phyloP scores from a whole-genome alignment of 2,797 vertebrate genomes.

The Oophaga sylvatica region DNA sequence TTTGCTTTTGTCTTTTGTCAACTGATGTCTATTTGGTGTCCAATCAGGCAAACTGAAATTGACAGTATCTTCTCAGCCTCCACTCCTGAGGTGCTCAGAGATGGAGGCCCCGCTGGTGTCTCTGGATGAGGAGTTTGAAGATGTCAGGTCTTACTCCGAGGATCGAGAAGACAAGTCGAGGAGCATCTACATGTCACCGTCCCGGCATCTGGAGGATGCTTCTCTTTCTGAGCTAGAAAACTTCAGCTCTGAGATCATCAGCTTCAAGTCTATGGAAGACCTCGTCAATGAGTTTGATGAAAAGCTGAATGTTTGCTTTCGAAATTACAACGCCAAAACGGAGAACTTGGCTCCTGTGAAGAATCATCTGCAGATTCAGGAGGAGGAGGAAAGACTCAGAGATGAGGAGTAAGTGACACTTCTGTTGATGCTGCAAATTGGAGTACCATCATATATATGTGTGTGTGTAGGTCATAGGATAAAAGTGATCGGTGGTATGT shows the following conservation, averaged over 20 bases:
- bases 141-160: conserved; percentile 83
- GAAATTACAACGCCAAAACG: conserved; percentile 94
- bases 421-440: too few relatives aligned
- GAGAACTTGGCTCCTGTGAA: conserved; percentile 89
- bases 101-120: conserved; percentile 94
- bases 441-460: too few relatives aligned
- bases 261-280: conserved; percentile 97
- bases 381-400: conserved; percentile 88
- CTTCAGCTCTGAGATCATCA: conserved; percentile 93
- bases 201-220: conserved; percentile 82
- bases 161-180: conserved; percentile 73
- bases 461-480: not conserved
- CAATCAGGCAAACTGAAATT: conserved; percentile 52
- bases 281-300: conserved; percentile 94
- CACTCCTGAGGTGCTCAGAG: conserved; percentile 49
- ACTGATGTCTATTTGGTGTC: conserved; percentile 1
- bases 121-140: conserved; percentile 92
- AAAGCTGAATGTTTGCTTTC: conserved; percentile 94
- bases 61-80: conserved; percentile 24
- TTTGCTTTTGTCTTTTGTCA: not conserved
- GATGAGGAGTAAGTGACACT: conserved; percentile 86
- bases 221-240: conserved; percentile 93
- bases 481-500: not conserved
- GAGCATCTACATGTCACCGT: conserved; percentile 68
- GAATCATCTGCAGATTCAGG: conserved; percentile 83